Conservation (phyloP, 2,113 vertebrate genomes). For the Orientallactaga bullata region DNA sequence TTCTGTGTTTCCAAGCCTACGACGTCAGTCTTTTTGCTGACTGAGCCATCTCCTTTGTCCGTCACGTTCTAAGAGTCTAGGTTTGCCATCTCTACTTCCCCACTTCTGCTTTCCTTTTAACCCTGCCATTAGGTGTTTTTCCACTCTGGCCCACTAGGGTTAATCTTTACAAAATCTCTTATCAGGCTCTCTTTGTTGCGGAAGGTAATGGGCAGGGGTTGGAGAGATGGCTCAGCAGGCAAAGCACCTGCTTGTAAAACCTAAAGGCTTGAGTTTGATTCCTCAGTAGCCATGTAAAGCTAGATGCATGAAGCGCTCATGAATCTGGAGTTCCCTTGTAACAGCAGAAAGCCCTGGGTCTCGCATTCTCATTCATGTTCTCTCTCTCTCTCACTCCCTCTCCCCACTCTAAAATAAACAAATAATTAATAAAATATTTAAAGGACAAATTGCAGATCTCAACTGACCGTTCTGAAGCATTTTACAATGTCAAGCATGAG, state of each 20-base stretch:
- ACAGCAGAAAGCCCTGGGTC: too few species aligned
- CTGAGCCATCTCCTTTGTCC: neutral
- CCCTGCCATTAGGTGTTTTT: neutral
- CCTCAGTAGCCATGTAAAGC: too few species aligned
- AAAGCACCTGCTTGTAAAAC: too few species aligned
- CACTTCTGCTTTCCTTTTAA: neutral
- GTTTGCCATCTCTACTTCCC: neutral
- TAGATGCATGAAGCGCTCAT: too few species aligned
- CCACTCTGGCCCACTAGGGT: neutral
- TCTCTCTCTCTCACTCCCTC: too few species aligned
- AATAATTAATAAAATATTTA: neutral
- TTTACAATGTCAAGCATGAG: neutral
- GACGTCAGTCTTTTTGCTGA: too few species aligned
- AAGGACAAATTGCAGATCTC: neutral
- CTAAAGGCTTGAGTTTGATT: too few species aligned
- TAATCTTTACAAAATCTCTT: conserved; percentile 4
- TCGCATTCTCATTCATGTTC: too few species aligned
- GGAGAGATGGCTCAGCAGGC: too few species aligned
- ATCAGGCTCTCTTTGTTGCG: neutral
- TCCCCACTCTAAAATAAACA: too few species aligned
- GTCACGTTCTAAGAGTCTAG: neutral
- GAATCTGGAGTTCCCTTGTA: too few species aligned
- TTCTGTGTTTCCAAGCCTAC: too few species aligned
- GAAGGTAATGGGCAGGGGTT: neutral
- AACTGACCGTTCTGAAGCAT: neutral